A percentile compares a stretch with the other conserved stretches of the same genome.
phyloP scores from a whole-genome alignment of 2,113 vertebrate species.

The Tympanuchus pallidicinctus region DNA sequence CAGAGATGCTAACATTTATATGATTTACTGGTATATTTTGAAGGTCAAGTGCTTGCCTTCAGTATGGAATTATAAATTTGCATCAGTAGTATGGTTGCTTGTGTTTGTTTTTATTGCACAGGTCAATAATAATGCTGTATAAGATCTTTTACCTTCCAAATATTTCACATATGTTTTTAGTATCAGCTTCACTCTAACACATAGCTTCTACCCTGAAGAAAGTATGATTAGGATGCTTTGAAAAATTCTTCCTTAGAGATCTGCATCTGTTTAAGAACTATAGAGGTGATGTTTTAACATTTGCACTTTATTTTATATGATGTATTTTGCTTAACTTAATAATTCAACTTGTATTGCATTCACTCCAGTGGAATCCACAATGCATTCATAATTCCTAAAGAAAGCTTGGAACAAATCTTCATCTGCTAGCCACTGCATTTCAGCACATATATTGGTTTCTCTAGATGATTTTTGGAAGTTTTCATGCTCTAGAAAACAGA shows the following conservation, averaged over 20 bases:
- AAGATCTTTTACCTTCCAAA: neutral
- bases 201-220: neutral
- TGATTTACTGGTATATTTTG: neutral
- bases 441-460: neutral
- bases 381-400: neutral
- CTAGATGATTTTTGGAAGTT: neutral
- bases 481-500: neutral
- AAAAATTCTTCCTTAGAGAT: neutral
- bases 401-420: neutral
- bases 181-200: neutral
- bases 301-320: neutral
- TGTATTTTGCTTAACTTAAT: neutral
- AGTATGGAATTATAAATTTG: neutral
- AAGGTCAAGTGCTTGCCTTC: neutral
- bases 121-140: neutral
- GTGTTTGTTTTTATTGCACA: neutral
- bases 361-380: neutral
- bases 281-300: neutral
- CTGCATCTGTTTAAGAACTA: neutral
- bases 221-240: neutral
- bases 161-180: neutral
- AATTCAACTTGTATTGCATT: neutral
- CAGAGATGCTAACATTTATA: neutral
- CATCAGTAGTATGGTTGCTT: neutral
- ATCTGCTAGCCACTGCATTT: neutral